These are phyloP conservation scores for Myathropa florea DNA, from an alignment of 2,888 invertebrate genomes.

Conservation along the genomic window DNA sequence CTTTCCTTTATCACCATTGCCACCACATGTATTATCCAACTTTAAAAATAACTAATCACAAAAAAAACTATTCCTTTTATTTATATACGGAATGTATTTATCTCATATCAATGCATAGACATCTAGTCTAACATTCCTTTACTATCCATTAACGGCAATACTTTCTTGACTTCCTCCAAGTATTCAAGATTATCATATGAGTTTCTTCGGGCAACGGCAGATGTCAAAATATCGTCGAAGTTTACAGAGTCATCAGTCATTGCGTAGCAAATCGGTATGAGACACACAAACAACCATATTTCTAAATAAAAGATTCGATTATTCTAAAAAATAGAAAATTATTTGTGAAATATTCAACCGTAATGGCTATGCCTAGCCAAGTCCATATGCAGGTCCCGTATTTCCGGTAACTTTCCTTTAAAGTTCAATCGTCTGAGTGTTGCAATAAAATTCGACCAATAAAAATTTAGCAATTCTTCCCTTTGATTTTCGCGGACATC, in stretches of 20 bases:
- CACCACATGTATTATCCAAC: no score
- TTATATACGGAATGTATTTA: no score
- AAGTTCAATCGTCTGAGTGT: slow-evolving; percentile 20
- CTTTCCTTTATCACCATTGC: no score
- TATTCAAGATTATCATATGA: slow-evolving; percentile 2
- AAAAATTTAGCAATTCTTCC: slow-evolving; percentile 34
- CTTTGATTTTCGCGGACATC: slow-evolving; percentile 18
- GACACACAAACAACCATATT: slow-evolving; percentile 70
- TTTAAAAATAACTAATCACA: no score
- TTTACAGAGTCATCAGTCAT: background rate
- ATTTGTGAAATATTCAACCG: slow-evolving; percentile 8
- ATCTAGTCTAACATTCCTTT: slow-evolving; percentile 34
- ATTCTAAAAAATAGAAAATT: background rate
- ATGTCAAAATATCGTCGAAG: background rate
- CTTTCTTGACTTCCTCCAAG: background rate
- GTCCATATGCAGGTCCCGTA: slow-evolving; percentile 29
- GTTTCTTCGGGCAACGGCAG: background rate
- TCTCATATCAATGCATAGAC: background rate
- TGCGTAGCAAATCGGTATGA: slow-evolving; percentile 70
- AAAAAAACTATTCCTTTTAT: no score
- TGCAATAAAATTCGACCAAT: slow-evolving; percentile 20
- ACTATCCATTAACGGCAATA: slow-evolving; percentile 13
- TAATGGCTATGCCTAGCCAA: slow-evolving; percentile 21
- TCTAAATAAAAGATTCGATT: slow-evolving; percentile 61
- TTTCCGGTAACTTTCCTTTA: slow-evolving; percentile 19